Evolutionary conservation across 2,888 invertebrate species (phyloP).

Genomic region (Drosophila colorata): DNA sequence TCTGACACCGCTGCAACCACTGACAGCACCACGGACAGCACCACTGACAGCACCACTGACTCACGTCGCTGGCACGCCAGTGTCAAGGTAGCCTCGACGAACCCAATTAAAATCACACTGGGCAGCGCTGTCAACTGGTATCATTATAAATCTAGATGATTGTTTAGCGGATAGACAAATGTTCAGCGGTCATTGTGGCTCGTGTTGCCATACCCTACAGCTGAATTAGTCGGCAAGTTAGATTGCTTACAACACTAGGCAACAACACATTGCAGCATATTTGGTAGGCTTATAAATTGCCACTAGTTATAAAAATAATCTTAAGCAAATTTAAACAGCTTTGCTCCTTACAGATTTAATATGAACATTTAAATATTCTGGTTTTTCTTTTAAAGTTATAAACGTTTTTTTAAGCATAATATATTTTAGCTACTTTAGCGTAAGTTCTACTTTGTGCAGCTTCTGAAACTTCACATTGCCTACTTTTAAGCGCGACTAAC

Average conservation of each 20-base stretch:
- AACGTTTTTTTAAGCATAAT: too few species aligned
- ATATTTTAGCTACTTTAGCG: background rate
- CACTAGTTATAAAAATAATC: background rate
- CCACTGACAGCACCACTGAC: slow-evolving; percentile 21
- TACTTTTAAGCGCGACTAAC: slow-evolving; percentile 22
- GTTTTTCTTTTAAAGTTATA: too few species aligned
- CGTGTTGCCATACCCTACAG: slow-evolving; percentile 14
- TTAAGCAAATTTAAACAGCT: too few species aligned
- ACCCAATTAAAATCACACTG: slow-evolving; percentile 55
- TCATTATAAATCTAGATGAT: slow-evolving; percentile 47
- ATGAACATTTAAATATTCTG: too few species aligned
- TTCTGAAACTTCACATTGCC: background rate
- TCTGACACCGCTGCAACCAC: background rate
- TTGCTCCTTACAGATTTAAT: too few species aligned
- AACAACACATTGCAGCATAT: too few species aligned
- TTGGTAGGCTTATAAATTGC: too few species aligned
- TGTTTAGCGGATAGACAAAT: slow-evolving; percentile 32
- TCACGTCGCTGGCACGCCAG: slow-evolving; percentile 36
- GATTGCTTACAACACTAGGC: too few species aligned
- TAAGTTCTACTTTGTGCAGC: too few species aligned
- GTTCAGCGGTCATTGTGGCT: slow-evolving; percentile 20
- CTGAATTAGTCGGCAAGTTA: too few species aligned
- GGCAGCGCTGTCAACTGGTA: slow-evolving; percentile 43
- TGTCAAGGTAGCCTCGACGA: slow-evolving; percentile 43
- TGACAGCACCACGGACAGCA: slow-evolving; percentile 3